Evolutionary conservation across 2,113 vertebrate genomes (phyloP), one percentile per base, ranked within the genome.

Genomic region (Oreocharis arfaki): DNA sequence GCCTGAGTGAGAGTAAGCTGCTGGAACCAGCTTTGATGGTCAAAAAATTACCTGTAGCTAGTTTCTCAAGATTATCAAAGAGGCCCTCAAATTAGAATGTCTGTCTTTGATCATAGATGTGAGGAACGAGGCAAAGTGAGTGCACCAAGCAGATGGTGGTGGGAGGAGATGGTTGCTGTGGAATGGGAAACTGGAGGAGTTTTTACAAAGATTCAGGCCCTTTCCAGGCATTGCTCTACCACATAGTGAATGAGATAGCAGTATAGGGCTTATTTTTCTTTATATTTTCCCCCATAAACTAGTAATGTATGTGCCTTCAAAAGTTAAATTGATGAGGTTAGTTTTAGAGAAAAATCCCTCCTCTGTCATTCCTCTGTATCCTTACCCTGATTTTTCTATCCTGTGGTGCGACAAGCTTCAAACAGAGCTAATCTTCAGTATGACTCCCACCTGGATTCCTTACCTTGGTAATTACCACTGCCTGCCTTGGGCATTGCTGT

Each of bases 1-100:
- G 70, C 80, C 78, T 76, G 65, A 76, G 65, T 71, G 81, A 89
- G 87, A 84, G 91, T 49, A 89, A 93, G 81, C 69, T 93, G 61
- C 70, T 94, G 87, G 84, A 96, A 76, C 80, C 60, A 46, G 53
- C 87, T 93, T 95, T 95, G 93, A 95, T 91, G 90, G 76, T 56
- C 71, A 71, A 83, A 90, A 93, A 92, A 75, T 87, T 81, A 96
- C 94, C 93, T 94, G 64, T 90, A 94, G 79, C 60, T 90, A 37
- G 28, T 67, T 93, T 71, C 79, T 87, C 50, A 74, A 81, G 90
- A 86, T 94, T 93, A 91, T 90, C 96, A 95, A 82, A 93, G 90
- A 78, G 49, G 70, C 78, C 73, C n/a, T 90, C 83, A 70, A 70
- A 92, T 95, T 77, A 74, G 82, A 90, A 67, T 52, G 71, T 79